Evolutionary conservation across 1,140 invertebrate species (phyloP), one percentile per base, ranked within the genome.

Genomic region (Brachionus asplanchnoidis): DNA sequence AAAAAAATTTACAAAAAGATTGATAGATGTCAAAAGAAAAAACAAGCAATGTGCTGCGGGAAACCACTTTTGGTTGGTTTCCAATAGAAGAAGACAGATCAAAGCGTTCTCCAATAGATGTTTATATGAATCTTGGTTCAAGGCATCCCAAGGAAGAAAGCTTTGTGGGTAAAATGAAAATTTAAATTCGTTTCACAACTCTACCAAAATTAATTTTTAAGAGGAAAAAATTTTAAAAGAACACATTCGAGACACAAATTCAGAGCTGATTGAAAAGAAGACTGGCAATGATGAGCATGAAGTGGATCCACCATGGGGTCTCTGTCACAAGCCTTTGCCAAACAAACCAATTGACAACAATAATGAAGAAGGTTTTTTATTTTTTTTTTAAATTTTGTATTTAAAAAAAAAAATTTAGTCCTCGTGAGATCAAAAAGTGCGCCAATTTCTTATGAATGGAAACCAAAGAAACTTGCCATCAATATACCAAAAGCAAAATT

Each of bases 111-210:
- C 73, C 73, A 46, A 9, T 50, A 36, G 73, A 77, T 50, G 26
- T 77, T 28, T 77, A 77, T 20, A 77, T 77, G 40, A 77, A 77
- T 28, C 26, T 77, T 20, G 73, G 73, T 7, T 46, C 73, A 8
- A 77, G 73, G 23, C 42, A 50, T 44, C 73, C 73, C 23, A 77
- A 50, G 23, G n/a, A 23, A 14, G 73, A 77, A 46, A 50, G 73
- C 14, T 77, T 11, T 77, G 23, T 50, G 8, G 70, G 70, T 75
- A 75, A 20, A 17, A 17, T 36, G 0, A 32, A 32, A 75, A 23
- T n/a, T 70, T 32, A 12, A 14, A 23, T 28, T 40, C 0, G 5
- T 36, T 36, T 36, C 32, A 14, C 14, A 28, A 3, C 7, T 70
- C 14, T 36, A 0, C 28, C 3, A 70, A 28, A 28, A 28, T 26